phyloP scores from a whole-genome alignment of 2,888 invertebrate species.

The Plutella xylostella region DNA sequence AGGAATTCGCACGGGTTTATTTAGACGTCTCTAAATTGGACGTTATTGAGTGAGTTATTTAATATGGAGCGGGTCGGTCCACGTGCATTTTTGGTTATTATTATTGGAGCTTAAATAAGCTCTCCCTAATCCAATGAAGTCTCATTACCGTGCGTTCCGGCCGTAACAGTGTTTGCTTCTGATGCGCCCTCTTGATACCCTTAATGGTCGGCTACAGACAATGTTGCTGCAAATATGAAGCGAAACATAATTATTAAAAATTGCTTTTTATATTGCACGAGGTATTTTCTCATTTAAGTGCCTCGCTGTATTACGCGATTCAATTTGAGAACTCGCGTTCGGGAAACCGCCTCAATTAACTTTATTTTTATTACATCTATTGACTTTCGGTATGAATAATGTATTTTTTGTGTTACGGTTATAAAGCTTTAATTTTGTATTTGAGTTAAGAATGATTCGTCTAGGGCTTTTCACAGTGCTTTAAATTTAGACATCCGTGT shows the following conservation, averaged over 20 bases:
- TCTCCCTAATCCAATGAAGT: conserved; percentile 62
- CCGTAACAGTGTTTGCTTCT: conserved; percentile 57
- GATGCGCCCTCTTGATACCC: conserved; percentile 47
- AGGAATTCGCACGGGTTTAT: conserved; percentile 31
- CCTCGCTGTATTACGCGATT: not conserved
- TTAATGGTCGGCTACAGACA: conserved; percentile 51
- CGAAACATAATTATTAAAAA: conserved; percentile 65
- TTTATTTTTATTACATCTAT: not conserved
- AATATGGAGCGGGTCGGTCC: conserved; percentile 38
- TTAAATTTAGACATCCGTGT: conserved; percentile 13
- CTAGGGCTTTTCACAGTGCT: no score
- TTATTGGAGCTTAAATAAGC: conserved; percentile 57
- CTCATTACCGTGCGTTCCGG: conserved; percentile 59
- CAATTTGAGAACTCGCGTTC: not conserved
- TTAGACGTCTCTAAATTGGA: conserved; percentile 41
- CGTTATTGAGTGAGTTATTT: conserved; percentile 67
- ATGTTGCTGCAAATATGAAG: conserved; percentile 33
- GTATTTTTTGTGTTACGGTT: not conserved
- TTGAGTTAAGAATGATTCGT: conserved; percentile 8
- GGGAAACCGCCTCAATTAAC: not conserved
- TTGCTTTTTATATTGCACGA: conserved; percentile 53
- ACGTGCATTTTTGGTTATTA: conserved; percentile 68
- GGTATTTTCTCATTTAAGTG: conserved; percentile 35
- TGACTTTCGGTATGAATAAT: no score
- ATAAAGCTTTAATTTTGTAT: not conserved